Evolutionary conservation across 2,113 vertebrate genomes (phyloP).

Genomic region (Elephantulus edwardii): DNA sequence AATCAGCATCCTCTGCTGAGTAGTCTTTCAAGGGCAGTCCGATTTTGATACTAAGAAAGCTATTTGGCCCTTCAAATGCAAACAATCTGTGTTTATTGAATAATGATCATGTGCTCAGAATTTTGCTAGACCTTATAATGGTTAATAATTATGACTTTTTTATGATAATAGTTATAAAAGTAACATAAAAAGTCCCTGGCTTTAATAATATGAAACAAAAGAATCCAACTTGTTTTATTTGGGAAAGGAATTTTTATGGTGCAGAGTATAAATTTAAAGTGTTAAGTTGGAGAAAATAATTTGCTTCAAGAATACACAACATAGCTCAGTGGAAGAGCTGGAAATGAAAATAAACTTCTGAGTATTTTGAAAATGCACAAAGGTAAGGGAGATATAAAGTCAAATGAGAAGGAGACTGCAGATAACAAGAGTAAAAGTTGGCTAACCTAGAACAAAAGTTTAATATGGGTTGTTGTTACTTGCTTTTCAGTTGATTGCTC

Average conservation of each 20-base stretch:
- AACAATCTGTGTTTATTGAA: background rate
- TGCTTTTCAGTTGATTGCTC: background rate
- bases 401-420: background rate
- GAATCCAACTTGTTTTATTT: background rate
- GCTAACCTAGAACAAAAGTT: background rate
- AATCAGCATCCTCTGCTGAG: conserved; percentile 60
- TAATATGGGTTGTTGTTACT: background rate
- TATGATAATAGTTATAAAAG: background rate
- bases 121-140: background rate
- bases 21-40: conserved; percentile 44
- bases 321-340: background rate
- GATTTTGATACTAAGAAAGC: conserved; percentile 28
- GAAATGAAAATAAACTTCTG: background rate
- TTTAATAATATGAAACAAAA: background rate
- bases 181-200: background rate
- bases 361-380: conserved; percentile 11
- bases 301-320: background rate
- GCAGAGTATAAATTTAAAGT: background rate
- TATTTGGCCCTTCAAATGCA: conserved; percentile 1
- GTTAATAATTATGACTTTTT: too few species aligned
- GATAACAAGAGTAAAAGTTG: background rate
- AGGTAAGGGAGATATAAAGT: background rate
- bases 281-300: background rate
- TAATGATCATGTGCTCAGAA: background rate
- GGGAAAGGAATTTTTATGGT: background rate